Evolutionary conservation across 1,140 invertebrate species (phyloP).

Genomic region (Aphelenchoides fujianensis): DNA sequence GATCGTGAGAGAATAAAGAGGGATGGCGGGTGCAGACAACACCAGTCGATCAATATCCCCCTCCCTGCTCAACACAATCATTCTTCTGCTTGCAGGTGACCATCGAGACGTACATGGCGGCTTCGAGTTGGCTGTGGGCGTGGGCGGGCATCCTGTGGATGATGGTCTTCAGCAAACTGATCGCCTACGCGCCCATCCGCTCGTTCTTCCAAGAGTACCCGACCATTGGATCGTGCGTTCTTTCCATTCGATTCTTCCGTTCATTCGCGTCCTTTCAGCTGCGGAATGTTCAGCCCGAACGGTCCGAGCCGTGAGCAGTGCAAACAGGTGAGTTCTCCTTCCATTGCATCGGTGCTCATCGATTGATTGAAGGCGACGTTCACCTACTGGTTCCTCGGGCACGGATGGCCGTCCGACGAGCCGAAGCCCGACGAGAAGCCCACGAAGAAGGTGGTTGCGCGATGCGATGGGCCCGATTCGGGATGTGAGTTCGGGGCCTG

Average conservation of each 20-base stretch:
- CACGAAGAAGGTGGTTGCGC: slow-evolving; percentile 72
- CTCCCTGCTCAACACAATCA: too few relatives aligned
- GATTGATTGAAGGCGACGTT: slow-evolving; percentile 50
- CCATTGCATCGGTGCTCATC: background rate
- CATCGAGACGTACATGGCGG: slow-evolving; percentile 63
- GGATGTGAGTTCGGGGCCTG: too few relatives aligned
- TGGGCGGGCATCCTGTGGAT: slow-evolving; percentile 67
- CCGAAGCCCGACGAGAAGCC: slow-evolving; percentile 68
- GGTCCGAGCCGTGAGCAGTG: slow-evolving; percentile 57
- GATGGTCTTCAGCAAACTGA: slow-evolving; percentile 70
- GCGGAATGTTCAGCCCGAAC: slow-evolving; percentile 51
- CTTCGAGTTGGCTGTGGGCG: slow-evolving; percentile 59
- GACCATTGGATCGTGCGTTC: slow-evolving; percentile 50
- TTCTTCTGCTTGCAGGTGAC: slow-evolving; percentile 19
- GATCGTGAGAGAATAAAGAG: too few relatives aligned
- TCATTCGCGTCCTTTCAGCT: too few relatives aligned
- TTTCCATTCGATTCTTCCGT: too few relatives aligned
- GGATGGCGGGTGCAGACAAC: too few relatives aligned
- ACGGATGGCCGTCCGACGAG: slow-evolving; percentile 75
- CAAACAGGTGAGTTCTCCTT: slow-evolving; percentile 38
- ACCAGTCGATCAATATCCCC: too few relatives aligned
- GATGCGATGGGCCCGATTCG: slow-evolving; percentile 68
- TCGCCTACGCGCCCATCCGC: slow-evolving; percentile 67
- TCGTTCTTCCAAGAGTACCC: slow-evolving; percentile 57
- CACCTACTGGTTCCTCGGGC: slow-evolving; percentile 66